These are phyloP conservation scores for Chelonus insularis DNA, from an alignment of 1,140 invertebrate species.

Conservation along the genomic window DNA sequence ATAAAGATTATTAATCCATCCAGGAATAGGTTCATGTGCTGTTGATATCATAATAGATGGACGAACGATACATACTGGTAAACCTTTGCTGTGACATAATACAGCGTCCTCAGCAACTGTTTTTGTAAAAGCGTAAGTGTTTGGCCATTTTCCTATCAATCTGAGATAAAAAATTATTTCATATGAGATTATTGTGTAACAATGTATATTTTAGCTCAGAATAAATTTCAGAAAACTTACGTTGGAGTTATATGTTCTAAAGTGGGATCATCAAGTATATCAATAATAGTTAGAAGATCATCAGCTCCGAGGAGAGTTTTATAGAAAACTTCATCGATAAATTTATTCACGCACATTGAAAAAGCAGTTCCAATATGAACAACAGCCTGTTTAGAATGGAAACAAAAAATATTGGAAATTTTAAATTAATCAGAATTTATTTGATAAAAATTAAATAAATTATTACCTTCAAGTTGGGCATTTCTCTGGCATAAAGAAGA, in stretches of 20 bases:
- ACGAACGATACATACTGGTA: constrained; percentile 76
- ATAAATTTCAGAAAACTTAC: constrained; percentile 51
- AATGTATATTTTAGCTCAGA: too few relatives aligned
- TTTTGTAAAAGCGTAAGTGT: constrained; percentile 86
- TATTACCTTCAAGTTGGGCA: constrained; percentile 68
- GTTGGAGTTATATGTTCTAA: constrained; percentile 48
- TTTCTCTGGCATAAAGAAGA: constrained; percentile 65
- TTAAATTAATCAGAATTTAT: neutral
- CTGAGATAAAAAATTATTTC: too few relatives aligned
- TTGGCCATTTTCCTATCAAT: constrained; percentile 76
- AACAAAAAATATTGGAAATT: neutral
- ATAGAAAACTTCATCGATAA: constrained; percentile 68
- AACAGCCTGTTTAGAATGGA: constrained; percentile 40
- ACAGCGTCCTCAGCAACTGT: constrained; percentile 77
- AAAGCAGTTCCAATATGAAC: constrained; percentile 70
- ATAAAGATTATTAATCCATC: constrained; percentile 89
- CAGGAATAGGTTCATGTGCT: constrained; percentile 69
- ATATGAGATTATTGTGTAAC: too few relatives aligned
- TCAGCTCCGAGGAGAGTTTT: constrained; percentile 53
- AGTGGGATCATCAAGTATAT: constrained; percentile 51
- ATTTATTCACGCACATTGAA: constrained; percentile 65
- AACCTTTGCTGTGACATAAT: constrained; percentile 64
- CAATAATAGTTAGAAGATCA: constrained; percentile 51
- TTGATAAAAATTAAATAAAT: neutral
- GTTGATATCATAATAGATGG: constrained; percentile 79